Evolutionary conservation across 1,140 invertebrate species (phyloP), one percentile per base, ranked within the genome.

Genomic region (Orchesella cincta): DNA sequence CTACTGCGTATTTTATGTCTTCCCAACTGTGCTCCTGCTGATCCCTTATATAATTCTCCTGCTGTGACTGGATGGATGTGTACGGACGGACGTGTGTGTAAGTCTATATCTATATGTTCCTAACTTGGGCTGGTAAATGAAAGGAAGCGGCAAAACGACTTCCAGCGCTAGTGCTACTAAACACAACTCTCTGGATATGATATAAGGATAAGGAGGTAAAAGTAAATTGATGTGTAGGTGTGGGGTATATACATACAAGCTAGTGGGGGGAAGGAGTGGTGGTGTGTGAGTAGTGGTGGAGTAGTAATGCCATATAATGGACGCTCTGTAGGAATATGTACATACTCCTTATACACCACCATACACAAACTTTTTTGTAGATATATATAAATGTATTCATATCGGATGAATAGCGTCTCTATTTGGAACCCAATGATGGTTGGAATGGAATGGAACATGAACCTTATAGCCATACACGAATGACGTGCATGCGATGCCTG

Each of bases 41-140:
- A 57, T 57, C 5, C n/a, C 52, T 57, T 57, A 57, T 57, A 57
- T 57, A 18, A 57, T 57, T 57, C 52, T 26, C 52, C 52, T 57
- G 52, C 52, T 57, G 52, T 57, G 52, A 18, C 12, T 57, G 52
- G 8, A 26, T 57, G 52, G 52, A 57, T 57, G 23, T 57, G 23
- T 57, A n/a, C 23, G 12, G 8, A 14, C 23, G 52, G 52, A 57
- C 23, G 52, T 5, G 5, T 46, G 39, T 5, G 5, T 46, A 46
- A 57, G 8, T 57, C 12, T n/a, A 57, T n/a, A n/a, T n/a, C n/a
- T n/a, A n/a, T n/a, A n/a, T n/a, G n/a, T n/a, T n/a, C n/a, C n/a
- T n/a, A n/a, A n/a, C n/a, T n/a, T n/a, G n/a, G n/a, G 39, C 8
- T n/a, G 52, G 23, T 14, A 57, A 12, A 57, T 57, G 23, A 26